These are phyloP conservation scores for Clostera curtula DNA, from an alignment of 2,888 invertebrate genomes.

Conservation along the genomic window DNA sequence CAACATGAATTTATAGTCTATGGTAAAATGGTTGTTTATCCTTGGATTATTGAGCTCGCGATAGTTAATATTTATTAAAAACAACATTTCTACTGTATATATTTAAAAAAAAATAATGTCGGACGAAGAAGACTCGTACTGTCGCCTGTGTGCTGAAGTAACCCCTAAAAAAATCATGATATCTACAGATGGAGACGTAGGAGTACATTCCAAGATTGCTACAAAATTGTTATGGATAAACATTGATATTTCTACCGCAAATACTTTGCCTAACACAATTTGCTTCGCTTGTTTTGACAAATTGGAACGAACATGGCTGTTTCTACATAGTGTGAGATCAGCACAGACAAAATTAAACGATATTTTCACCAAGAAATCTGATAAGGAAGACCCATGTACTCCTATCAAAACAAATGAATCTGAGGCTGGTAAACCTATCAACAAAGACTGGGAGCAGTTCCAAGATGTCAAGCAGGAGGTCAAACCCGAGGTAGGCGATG, in stretches of 20 bases:
- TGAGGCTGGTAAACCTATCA: slow-evolving; percentile 41
- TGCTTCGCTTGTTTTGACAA: slow-evolving; percentile 63
- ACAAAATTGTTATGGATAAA: slow-evolving; percentile 64
- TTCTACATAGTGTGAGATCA: slow-evolving; percentile 47
- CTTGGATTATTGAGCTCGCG: slow-evolving; percentile 8
- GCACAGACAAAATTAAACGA: slow-evolving; percentile 49
- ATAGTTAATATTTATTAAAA: slow-evolving; percentile 7
- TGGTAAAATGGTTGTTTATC: slow-evolving; percentile 32
- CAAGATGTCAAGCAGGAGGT: slow-evolving; percentile 40
- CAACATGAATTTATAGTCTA: slow-evolving; percentile 18
- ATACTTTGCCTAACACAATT: slow-evolving; percentile 48
- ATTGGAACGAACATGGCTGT: slow-evolving; percentile 58
- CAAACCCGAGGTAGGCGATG: slow-evolving; percentile 32
- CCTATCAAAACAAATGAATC: slow-evolving; percentile 16
- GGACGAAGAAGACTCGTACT: slow-evolving; percentile 44
- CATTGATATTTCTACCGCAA: slow-evolving; percentile 40
- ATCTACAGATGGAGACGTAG: slow-evolving; percentile 50
- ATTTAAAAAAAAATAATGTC: slow-evolving; percentile 32
- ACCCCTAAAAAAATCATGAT: slow-evolving; percentile 48
- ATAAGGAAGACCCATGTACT: slow-evolving; percentile 7
- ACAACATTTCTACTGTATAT: slow-evolving; percentile 5
- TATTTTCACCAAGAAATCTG: slow-evolving; percentile 30
- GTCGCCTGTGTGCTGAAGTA: slow-evolving; percentile 61
- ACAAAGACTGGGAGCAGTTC: slow-evolving; percentile 52
- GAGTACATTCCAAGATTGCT: slow-evolving; percentile 44